Conservation (phyloP, 2,888 invertebrate genomes). For the Synergus itoensis region DNA sequence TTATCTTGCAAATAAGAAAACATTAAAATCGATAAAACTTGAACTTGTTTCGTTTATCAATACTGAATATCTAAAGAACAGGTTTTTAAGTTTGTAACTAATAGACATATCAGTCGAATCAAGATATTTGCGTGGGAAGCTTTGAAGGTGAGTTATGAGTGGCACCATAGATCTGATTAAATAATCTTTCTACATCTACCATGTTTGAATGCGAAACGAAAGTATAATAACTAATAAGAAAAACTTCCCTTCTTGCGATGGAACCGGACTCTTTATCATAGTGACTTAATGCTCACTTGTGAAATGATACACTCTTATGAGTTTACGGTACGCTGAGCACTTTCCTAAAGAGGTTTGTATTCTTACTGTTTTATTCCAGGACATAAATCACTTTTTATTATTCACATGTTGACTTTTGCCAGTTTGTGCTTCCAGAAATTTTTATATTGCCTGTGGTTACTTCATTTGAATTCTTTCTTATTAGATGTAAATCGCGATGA, state of each 20-base stretch:
- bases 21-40: neutral
- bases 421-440: constrained; percentile 13
- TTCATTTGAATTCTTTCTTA: neutral
- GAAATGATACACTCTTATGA: constrained; percentile 31
- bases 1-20: neutral
- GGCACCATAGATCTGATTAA: neutral
- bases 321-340: constrained; percentile 12
- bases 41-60: neutral
- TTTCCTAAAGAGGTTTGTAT: constrained; percentile 25
- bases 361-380: constrained; percentile 5
- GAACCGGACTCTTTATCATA: constrained; percentile 34
- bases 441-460: neutral
- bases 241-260: neutral
- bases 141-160: neutral
- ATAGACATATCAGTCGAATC: neutral
- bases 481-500: neutral
- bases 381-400: constrained; percentile 22
- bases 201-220: constrained; percentile 9
- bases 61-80: constrained; percentile 7
- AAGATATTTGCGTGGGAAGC: neutral
- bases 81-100: neutral
- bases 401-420: constrained; percentile 13
- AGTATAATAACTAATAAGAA: constrained; percentile 27
- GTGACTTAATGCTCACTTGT: constrained; percentile 30
- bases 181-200: neutral